Evolutionary conservation across 2,888 invertebrate species (phyloP).

Genomic region (Tenthredo notha): DNA sequence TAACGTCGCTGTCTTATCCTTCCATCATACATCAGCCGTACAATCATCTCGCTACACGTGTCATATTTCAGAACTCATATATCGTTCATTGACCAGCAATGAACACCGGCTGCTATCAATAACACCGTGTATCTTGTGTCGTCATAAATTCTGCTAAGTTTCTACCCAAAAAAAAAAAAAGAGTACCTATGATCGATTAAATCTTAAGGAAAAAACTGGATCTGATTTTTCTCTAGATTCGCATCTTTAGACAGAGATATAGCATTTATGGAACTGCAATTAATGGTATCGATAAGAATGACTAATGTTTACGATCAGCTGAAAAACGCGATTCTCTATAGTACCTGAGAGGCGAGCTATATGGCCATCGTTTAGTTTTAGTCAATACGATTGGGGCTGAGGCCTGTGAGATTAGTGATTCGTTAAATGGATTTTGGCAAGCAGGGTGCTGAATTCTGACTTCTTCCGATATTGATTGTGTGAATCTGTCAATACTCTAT

Average conservation of each 20-base stretch:
- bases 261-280: not conserved
- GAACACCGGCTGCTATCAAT: not conserved
- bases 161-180: not conserved
- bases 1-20: not conserved
- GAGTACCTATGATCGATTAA: not conserved
- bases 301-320: not conserved
- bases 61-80: not conserved
- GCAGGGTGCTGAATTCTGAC: not conserved
- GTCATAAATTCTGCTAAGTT: not conserved
- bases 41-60: conserved; percentile 24
- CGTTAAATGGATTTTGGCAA: conserved; percentile 31
- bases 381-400: not conserved
- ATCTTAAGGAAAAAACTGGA: not conserved
- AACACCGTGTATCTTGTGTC: not conserved
- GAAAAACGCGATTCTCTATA: not conserved
- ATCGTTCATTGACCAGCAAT: not conserved
- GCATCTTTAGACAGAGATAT: not conserved
- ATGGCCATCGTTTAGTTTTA: not conserved
- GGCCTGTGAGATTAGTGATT: not conserved
- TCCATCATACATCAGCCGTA: not conserved
- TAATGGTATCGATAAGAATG: conserved; percentile 2
- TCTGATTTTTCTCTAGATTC: not conserved
- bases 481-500: not conserved
- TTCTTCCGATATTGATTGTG: not conserved
- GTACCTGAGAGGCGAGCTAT: not conserved